Conservation (phyloP, 2,888 invertebrate species). For the Drosophila meridionalis region DNA sequence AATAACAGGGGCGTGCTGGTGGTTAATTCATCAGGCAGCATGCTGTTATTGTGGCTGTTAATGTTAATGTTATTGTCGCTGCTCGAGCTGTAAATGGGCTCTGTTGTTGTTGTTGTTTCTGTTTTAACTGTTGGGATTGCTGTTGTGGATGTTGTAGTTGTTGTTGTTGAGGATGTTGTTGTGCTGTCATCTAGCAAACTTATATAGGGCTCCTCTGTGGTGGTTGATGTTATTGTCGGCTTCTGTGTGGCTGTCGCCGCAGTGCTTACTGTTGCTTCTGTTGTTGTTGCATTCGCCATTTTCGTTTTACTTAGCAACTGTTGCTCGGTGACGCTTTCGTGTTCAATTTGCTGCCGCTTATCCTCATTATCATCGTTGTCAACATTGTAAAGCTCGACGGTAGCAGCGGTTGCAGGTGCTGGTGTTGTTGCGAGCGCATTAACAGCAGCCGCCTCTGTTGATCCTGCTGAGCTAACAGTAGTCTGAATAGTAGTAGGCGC, state of each 20-base stretch:
- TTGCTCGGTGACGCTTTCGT: slow-evolving; percentile 40
- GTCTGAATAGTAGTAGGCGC: slow-evolving; percentile 21
- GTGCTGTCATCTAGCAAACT: slow-evolving; percentile 72
- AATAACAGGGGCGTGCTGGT: slow-evolving; percentile 22
- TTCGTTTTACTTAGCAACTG: slow-evolving; percentile 44
- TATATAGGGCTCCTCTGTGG: slow-evolving; percentile 64
- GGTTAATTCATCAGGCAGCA: slow-evolving; percentile 49
- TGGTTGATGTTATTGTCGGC: slow-evolving; percentile 42
- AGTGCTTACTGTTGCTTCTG: slow-evolving; percentile 44
- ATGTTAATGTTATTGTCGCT: slow-evolving; percentile 10
- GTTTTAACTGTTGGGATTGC: slow-evolving; percentile 33
- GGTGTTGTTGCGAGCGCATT: slow-evolving; percentile 34
- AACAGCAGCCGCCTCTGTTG: slow-evolving; percentile 23
- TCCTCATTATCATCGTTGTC: slow-evolving; percentile 42
- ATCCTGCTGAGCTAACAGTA: slow-evolving; percentile 21
- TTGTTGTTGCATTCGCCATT: slow-evolving; percentile 55
- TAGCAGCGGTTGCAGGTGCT: slow-evolving; percentile 23
- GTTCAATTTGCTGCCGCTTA: slow-evolving; percentile 37
- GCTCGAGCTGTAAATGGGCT: slow-evolving; percentile 49
- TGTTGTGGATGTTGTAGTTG: slow-evolving; percentile 51
- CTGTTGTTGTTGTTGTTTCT: slow-evolving; percentile 46
- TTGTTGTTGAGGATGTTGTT: slow-evolving; percentile 50
- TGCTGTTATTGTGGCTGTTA: slow-evolving; percentile 37
- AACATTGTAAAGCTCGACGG: slow-evolving; percentile 33
- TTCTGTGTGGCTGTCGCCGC: slow-evolving; percentile 21